Percentiles rank a stretch among this genome's conserved stretches.
phyloP scores from a whole-genome alignment of 2,888 invertebrate species.

The Trichogramma dendrolimi region DNA sequence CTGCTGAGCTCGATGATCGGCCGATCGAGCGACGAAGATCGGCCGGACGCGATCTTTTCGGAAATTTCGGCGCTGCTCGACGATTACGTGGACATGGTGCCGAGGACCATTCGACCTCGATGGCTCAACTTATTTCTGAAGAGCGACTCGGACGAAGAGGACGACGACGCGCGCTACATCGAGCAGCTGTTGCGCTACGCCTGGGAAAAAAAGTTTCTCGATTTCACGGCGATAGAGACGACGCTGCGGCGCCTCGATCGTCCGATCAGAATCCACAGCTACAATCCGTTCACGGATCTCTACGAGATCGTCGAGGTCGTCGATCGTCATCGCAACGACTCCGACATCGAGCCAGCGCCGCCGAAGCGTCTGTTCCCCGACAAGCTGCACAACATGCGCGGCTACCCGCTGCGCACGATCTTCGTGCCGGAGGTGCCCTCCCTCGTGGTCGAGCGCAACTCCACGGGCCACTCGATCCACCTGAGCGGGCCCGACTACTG shows the following conservation, averaged over 20 bases:
- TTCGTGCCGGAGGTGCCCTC: constrained; percentile 14
- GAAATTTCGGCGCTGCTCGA: not conserved
- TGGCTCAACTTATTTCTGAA: not conserved
- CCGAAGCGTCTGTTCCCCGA: constrained; percentile 29
- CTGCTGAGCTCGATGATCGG: too few relatives aligned
- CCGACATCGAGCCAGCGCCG: not conserved
- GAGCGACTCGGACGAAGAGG: not conserved
- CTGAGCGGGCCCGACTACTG: constrained; percentile 16
- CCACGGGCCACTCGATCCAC: not conserved
- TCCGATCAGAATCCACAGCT: constrained; percentile 23
- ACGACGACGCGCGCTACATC: not conserved
- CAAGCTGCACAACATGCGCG: constrained; percentile 30
- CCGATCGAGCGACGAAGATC: too few relatives aligned
- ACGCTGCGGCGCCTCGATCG: not conserved
- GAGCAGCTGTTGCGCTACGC: not conserved
- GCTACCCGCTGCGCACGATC: constrained; percentile 24
- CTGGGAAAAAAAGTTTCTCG: constrained; percentile 10
- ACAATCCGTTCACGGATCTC: constrained; percentile 26
- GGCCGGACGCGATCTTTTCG: not conserved
- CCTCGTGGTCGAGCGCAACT: constrained; percentile 7
- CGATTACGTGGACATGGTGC: not conserved
- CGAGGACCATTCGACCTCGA: constrained; percentile 8
- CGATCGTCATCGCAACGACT: not conserved
- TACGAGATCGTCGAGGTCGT: constrained; percentile 11
- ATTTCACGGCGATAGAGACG: constrained; percentile 17